Conservation (phyloP, 2,888 invertebrate species). For the Eupithecia abbreviata region DNA sequence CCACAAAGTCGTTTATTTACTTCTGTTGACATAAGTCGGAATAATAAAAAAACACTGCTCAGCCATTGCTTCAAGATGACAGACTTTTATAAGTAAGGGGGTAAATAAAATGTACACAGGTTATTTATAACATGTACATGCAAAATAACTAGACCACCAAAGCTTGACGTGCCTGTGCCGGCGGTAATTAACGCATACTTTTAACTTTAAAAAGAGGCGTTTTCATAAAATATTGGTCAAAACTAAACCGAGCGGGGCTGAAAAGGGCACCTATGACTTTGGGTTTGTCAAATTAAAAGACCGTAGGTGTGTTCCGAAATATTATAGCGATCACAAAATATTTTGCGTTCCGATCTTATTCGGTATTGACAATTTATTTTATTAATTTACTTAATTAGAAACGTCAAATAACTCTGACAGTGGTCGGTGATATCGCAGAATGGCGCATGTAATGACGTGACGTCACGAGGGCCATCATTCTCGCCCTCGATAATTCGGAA, state of each 20-base stretch:
- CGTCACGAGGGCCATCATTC: too few relatives aligned
- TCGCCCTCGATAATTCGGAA: too few relatives aligned
- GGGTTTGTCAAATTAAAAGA: not conserved
- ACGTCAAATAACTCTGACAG: too few relatives aligned
- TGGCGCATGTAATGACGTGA: too few relatives aligned
- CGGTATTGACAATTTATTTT: too few relatives aligned
- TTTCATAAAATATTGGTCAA: not conserved
- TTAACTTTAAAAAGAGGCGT: not conserved
- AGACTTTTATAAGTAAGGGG: not conserved
- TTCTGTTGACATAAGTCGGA: not conserved
- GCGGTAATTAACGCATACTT: constrained; percentile 18
- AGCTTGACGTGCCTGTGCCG: constrained; percentile 46
- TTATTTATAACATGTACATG: constrained; percentile 64
- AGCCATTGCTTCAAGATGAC: not conserved
- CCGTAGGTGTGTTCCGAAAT: too few relatives aligned
- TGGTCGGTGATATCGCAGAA: too few relatives aligned
- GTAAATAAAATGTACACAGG: constrained; percentile 53
- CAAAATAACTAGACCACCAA: constrained; percentile 53
- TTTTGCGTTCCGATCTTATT: too few relatives aligned
- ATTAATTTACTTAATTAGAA: too few relatives aligned
- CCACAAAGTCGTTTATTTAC: not conserved
- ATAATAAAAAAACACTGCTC: not conserved
- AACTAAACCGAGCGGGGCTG: not conserved
- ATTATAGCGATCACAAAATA: too few relatives aligned
- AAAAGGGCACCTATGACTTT: not conserved